A percentile compares a stretch with the other conserved stretches of the same genome.
Evolutionary conservation across 2,113 vertebrate genomes (phyloP).

Genomic region (Mungos mungo): DNA sequence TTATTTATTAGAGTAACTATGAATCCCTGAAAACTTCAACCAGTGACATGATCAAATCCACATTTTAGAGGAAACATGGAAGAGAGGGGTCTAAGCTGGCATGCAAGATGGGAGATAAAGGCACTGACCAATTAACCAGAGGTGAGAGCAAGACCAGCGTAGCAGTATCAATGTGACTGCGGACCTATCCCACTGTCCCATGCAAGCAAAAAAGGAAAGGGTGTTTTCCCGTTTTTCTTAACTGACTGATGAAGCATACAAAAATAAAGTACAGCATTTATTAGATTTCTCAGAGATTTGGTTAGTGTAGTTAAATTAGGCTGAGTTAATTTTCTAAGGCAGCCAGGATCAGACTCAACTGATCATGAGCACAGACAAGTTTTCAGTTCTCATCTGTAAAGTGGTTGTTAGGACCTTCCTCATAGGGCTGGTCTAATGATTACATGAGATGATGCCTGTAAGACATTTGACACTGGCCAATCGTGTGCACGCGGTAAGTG

Average conservation of each 20-base stretch:
- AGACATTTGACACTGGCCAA: background rate
- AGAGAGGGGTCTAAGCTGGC: background rate
- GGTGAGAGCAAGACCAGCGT: background rate
- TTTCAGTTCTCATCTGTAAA: background rate
- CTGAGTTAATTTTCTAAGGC: slow-evolving; percentile 35
- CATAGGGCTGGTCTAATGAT: background rate
- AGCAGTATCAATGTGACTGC: no score
- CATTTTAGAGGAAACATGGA: background rate
- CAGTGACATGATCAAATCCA: background rate
- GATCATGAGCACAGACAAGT: background rate
- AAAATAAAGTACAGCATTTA: background rate
- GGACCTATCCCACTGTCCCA: background rate
- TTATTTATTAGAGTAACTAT: background rate
- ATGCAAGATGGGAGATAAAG: background rate
- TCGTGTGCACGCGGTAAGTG: background rate
- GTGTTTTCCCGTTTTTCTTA: background rate
- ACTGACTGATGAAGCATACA: background rate
- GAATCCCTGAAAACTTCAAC: background rate
- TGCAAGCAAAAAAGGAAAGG: background rate
- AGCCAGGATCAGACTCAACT: background rate
- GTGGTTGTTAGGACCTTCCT: background rate
- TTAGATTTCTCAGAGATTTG: background rate
- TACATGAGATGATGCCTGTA: background rate
- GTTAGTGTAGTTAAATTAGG: background rate
- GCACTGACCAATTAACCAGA: background rate